Evolutionary conservation across 2,888 invertebrate genomes (phyloP).

Genomic region (Bhutanitis thaidina): DNA sequence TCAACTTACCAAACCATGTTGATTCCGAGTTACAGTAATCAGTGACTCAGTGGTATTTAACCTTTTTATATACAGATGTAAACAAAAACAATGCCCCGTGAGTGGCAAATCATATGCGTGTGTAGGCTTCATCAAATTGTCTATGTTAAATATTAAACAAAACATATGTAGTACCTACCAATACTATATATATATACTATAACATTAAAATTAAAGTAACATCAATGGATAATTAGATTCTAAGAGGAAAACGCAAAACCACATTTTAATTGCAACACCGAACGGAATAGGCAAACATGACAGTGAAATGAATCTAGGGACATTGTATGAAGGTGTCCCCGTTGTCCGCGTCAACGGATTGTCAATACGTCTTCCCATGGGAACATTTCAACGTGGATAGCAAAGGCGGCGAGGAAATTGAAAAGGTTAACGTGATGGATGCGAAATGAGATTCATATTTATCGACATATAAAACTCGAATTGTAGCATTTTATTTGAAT

Average conservation of each 20-base stretch:
- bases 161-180: no score
- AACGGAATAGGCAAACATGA: constrained; percentile 5
- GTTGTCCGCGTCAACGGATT: constrained; percentile 13
- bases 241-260: no score
- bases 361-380: constrained; percentile 21
- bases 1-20: no score
- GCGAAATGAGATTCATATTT: constrained; percentile 17
- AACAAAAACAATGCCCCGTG: not conserved
- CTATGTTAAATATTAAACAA: no score
- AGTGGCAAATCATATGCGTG: not conserved
- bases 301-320: constrained; percentile 4
- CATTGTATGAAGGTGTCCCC: constrained; percentile 6
- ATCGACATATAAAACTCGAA: not conserved
- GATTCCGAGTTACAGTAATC: no score
- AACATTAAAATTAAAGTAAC: no score
- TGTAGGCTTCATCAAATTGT: not conserved
- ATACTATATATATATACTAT: no score
- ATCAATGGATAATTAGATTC: no score
- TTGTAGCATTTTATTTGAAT: no score
- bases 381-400: constrained; percentile 21
- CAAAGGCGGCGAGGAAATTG: constrained; percentile 22
- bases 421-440: constrained; percentile 19
- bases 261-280: not conserved
- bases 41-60: no score
- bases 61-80: no score